A percentile compares a stretch with the other conserved stretches of the same genome.
Conservation (phyloP, 64 coral and sea anemone genomes). For the Cladopsammia gracilis region DNA sequence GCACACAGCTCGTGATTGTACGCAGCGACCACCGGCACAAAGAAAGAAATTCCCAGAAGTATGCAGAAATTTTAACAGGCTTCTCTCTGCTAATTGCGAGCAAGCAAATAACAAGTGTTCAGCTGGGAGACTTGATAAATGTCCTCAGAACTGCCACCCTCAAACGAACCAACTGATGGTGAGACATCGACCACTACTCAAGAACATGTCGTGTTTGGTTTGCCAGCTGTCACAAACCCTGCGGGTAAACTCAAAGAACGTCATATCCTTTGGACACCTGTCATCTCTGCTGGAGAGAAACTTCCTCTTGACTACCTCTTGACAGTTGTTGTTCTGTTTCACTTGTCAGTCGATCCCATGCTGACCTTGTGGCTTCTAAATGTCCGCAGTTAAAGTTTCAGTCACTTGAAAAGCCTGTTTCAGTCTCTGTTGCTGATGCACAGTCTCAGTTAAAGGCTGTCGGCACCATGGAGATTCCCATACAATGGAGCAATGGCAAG, state of each 20-base stretch:
- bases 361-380: slow-evolving; percentile 14
- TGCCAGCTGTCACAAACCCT: background rate
- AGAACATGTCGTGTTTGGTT: background rate
- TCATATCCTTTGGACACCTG: slow-evolving; percentile 51
- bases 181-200: background rate
- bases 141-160: background rate
- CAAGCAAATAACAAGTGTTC: slow-evolving; percentile 1
- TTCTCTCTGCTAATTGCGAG: too few species aligned
- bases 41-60: too few species aligned
- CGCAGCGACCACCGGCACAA: background rate
- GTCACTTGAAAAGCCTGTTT: slow-evolving; percentile 16
- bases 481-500: slow-evolving; percentile 42
- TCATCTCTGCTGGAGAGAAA: slow-evolving; percentile 41
- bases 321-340: slow-evolving; percentile 59
- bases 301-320: slow-evolving; percentile 21
- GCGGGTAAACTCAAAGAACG: background rate
- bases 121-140: background rate
- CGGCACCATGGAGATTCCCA: slow-evolving; percentile 14
- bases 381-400: slow-evolving; percentile 2
- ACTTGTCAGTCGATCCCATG: slow-evolving; percentile 49
- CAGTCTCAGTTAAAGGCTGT: slow-evolving; percentile 11
- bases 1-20: background rate
- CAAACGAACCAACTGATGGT: background rate
- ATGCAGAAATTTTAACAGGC: too few species aligned
- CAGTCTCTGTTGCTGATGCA: slow-evolving; percentile 26